Conservation (phyloP, 2,888 invertebrate genomes). For the Diarsia dahlii region DNA sequence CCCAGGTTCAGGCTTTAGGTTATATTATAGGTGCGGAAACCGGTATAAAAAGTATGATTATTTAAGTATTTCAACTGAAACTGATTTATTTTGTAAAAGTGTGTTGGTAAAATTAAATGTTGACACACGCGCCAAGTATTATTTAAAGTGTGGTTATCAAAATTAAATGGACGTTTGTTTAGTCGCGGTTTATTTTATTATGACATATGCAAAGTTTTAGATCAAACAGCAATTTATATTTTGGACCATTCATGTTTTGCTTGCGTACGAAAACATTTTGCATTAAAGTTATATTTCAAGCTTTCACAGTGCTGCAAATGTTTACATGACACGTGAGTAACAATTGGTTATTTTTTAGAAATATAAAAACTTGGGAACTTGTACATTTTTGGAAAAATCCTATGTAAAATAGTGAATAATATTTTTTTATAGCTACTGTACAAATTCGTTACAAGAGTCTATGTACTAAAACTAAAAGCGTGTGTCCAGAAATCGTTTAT, state of each 20-base stretch:
- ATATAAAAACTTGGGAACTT: not conserved
- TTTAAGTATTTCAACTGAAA: not conserved
- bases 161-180: slow-evolving; percentile 16
- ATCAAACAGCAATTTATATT: slow-evolving; percentile 51
- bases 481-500: not conserved
- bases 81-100: not conserved
- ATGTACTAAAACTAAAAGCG: not conserved
- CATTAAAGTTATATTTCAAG: slow-evolving; percentile 36
- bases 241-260: slow-evolving; percentile 43
- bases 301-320: slow-evolving; percentile 21
- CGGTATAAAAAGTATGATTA: not conserved
- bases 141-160: not conserved
- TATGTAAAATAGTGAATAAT: not conserved
- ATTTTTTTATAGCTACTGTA: not conserved
- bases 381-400: not conserved
- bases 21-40: not conserved
- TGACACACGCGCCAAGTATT: not conserved
- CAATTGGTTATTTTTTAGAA: not conserved
- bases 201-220: slow-evolving; percentile 36
- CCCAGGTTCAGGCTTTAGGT: not conserved
- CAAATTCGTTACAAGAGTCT: too few relatives aligned
- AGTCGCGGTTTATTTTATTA: slow-evolving; percentile 37
- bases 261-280: slow-evolving; percentile 36
- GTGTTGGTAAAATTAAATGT: not conserved
- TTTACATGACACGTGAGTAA: slow-evolving; percentile 5